Conservation (phyloP, 2,797 vertebrate genomes). For the Xenentodon cancila region DNA sequence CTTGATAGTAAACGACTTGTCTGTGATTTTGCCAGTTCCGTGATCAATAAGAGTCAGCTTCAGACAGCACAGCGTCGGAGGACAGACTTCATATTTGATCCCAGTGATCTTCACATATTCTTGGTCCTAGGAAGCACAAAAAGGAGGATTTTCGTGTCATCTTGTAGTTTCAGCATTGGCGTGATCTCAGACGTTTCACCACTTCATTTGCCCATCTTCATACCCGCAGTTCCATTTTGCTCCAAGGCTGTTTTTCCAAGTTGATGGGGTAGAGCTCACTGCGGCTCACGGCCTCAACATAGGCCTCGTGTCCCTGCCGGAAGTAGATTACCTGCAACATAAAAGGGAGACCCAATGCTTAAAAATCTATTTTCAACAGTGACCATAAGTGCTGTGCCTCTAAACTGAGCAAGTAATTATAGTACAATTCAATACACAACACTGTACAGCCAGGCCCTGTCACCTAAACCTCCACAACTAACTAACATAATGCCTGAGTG, state of each 20-base stretch:
- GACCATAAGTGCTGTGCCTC: background rate
- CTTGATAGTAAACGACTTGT: conserved; percentile 96
- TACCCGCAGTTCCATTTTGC: conserved; percentile 93
- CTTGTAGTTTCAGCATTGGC: too few species aligned
- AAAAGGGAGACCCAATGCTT: background rate
- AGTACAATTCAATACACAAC: background rate
- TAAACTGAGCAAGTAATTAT: background rate
- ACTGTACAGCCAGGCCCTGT: too few species aligned
- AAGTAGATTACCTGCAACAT: conserved; percentile 94
- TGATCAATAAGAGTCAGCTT: conserved; percentile 95
- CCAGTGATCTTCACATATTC: conserved; percentile 98
- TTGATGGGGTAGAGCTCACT: conserved; percentile 91
- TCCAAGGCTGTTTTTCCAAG: conserved; percentile 94
- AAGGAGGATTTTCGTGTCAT: too few species aligned
- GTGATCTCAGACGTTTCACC: background rate
- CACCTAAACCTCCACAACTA: too few species aligned
- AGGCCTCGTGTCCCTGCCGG: conserved; percentile 96
- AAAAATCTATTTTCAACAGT: background rate
- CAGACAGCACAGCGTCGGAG: conserved; percentile 94
- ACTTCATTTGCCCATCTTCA: conserved; percentile 37
- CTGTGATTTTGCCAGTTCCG: conserved; percentile 88
- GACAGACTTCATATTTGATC: conserved; percentile 94
- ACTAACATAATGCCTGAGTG: too few species aligned
- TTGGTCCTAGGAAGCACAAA: conserved; percentile 87
- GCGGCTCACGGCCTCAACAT: conserved; percentile 92